Percentiles rank a stretch among this genome's conserved stretches.
These are phyloP conservation scores for Eptatretus atami DNA, from an alignment of 2,797 vertebrate genomes.

Conservation along the genomic window DNA sequence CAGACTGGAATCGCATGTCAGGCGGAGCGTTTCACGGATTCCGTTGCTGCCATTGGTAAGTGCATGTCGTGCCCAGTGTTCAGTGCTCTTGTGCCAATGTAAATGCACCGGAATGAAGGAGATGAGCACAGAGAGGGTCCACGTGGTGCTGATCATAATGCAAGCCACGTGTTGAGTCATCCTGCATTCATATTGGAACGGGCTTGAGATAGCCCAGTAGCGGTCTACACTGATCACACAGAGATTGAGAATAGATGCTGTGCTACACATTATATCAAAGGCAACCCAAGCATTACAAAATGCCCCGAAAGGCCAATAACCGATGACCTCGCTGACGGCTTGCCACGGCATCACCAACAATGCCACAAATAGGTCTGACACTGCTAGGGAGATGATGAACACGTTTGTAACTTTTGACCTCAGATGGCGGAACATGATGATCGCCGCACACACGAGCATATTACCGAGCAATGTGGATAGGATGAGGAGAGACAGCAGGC, in stretches of 20 bases:
- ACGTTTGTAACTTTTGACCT: conserved; percentile 56
- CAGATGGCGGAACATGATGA: conserved; percentile 44
- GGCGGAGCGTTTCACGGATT: conserved; percentile 7
- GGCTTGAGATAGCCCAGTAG: conserved; percentile 80
- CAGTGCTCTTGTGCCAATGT: conserved; percentile 35
- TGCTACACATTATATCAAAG: conserved; percentile 90
- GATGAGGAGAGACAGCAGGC: conserved; percentile 40
- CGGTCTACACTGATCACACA: conserved; percentile 72
- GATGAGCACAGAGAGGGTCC: conserved; percentile 58
- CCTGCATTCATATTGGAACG: conserved; percentile 62
- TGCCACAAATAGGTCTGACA: conserved; percentile 62
- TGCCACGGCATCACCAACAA: conserved; percentile 91
- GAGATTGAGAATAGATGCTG: conserved; percentile 73
- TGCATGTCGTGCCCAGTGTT: background rate
- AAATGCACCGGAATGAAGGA: conserved; percentile 81
- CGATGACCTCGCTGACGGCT: conserved; percentile 50
- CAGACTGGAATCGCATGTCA: conserved; percentile 57
- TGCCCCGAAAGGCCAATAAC: conserved; percentile 66
- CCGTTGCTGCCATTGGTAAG: conserved; percentile 5
- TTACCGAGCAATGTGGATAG: conserved; percentile 66
- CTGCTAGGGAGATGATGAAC: conserved; percentile 60
- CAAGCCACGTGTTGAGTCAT: conserved; percentile 63
- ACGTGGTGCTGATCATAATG: conserved; percentile 42
- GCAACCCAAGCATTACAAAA: conserved; percentile 81
- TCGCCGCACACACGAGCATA: conserved; percentile 45